A percentile compares a stretch with the other conserved stretches of the same genome.
These are phyloP conservation scores for Belgica antarctica DNA, from an alignment of 2,888 invertebrate species.

Conservation along the genomic window DNA sequence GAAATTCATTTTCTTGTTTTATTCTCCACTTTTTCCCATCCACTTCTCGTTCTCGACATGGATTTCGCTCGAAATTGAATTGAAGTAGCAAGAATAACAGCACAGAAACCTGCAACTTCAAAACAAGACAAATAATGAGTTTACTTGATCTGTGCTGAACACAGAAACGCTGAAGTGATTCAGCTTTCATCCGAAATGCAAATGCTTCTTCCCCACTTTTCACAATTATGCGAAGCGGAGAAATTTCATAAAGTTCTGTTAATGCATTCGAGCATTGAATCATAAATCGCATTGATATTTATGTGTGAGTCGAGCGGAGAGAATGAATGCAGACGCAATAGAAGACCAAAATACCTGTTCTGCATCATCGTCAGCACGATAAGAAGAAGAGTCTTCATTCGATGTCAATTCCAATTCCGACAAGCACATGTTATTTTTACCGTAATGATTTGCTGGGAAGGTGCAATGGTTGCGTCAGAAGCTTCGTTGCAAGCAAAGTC, in stretches of 20 bases:
- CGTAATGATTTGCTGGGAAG: constrained; percentile 15
- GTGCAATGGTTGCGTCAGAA: no score
- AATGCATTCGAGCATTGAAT: background rate
- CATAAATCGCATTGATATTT: constrained; percentile 16
- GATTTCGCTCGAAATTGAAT: background rate
- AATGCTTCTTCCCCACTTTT: background rate
- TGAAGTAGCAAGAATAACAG: background rate
- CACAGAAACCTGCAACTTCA: constrained; percentile 4
- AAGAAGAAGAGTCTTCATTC: background rate
- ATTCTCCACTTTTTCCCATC: background rate
- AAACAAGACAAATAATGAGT: no score
- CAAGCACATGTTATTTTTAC: constrained; percentile 10
- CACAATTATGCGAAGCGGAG: background rate
- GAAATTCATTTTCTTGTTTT: constrained; percentile 29
- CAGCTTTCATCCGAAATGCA: background rate
- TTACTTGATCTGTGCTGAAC: no score
- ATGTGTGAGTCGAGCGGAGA: constrained; percentile 26
- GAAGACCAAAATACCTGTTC: constrained; percentile 13
- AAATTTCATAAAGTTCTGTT: constrained; percentile 6
- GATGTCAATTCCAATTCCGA: constrained; percentile 7
- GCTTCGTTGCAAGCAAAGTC: no score
- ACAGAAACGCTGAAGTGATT: no score
- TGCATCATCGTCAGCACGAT: background rate
- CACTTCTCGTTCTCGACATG: background rate
- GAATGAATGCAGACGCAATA: constrained; percentile 9